Evolutionary conservation across 2,113 vertebrate species (phyloP).

Genomic region (Lates calcarifer): DNA sequence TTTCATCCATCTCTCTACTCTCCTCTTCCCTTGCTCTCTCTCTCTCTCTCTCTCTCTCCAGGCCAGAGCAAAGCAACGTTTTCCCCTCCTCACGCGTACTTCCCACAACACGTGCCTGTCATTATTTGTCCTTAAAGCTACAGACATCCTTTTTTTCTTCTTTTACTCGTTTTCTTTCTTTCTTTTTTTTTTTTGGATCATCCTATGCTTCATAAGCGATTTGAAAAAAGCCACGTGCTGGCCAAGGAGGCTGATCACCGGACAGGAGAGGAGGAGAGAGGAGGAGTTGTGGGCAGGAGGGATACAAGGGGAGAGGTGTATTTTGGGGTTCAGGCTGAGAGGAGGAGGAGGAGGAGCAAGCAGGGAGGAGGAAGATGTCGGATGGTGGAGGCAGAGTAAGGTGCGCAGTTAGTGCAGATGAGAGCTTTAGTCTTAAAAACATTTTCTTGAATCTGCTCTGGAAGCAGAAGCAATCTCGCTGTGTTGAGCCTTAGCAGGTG

Average conservation of each 20-base stretch:
- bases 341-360: conserved; percentile 15
- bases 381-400: conserved; percentile 50
- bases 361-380: conserved; percentile 31
- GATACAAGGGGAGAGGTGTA: background rate
- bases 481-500: background rate
- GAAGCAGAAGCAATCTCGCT: conserved; percentile 18
- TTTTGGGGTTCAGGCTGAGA: conserved; percentile 26
- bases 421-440: conserved; percentile 50
- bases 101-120: conserved; percentile 57
- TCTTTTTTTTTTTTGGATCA: conserved; percentile 37
- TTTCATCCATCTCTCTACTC: conserved; percentile 33
- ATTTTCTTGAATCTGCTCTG: conserved; percentile 31
- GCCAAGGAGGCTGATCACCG: conserved; percentile 74
- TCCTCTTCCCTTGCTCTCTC: conserved; percentile 11
- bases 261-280: conserved; percentile 30
- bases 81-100: conserved; percentile 51
- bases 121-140: conserved; percentile 88
- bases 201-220: conserved; percentile 79
- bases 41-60: conserved; percentile 24
- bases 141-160: conserved; percentile 66
- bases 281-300: conserved; percentile 25
- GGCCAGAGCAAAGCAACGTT: conserved; percentile 52
- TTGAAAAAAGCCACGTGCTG: conserved; percentile 65
- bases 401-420: conserved; percentile 57
- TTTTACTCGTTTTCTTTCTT: background rate